These are phyloP conservation scores for Drosophila paulistorum DNA, from an alignment of 1,140 invertebrate species.

Conservation along the genomic window DNA sequence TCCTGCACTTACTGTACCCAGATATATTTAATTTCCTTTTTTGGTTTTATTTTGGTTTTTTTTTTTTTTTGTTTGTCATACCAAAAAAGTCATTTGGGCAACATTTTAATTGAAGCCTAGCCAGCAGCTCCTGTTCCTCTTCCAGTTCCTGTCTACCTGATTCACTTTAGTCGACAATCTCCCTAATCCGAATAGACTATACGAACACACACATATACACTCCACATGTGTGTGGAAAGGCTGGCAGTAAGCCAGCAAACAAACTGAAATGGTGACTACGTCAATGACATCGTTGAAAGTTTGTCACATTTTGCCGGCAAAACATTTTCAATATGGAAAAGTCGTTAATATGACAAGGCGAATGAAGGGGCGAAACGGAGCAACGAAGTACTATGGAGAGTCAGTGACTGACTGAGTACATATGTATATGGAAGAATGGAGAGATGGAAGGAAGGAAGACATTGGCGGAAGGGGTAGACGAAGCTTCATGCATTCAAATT, in stretches of 20 bases:
- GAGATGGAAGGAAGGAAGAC: not conserved
- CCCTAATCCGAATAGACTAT: conserved; percentile 27
- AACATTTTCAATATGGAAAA: conserved; percentile 80
- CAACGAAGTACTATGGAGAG: not conserved
- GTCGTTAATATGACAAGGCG: conserved; percentile 68
- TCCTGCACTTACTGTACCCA: too few relatives aligned
- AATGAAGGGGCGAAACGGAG: conserved; percentile 15
- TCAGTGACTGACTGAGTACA: not conserved
- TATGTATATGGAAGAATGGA: not conserved
- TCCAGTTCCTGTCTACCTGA: conserved; percentile 35
- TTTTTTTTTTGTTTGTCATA: conserved; percentile 66
- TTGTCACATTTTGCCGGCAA: conserved; percentile 73
- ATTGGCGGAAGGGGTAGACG: not conserved
- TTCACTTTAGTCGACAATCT: conserved; percentile 30
- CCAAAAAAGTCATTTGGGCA: conserved; percentile 72
- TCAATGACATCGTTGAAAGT: conserved; percentile 69
- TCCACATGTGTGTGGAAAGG: conserved; percentile 11
- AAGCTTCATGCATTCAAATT: conserved; percentile 5
- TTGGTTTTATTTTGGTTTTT: conserved; percentile 35
- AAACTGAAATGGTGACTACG: conserved; percentile 33
- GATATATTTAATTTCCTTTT: conserved; percentile 34
- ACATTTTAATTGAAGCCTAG: conserved; percentile 72
- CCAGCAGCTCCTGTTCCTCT: conserved; percentile 21
- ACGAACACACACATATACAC: too few relatives aligned
- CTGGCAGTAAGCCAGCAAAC: conserved; percentile 47